phyloP scores from a whole-genome alignment of 2,888 invertebrate species.

The Chalcosyrphus nemorum region DNA sequence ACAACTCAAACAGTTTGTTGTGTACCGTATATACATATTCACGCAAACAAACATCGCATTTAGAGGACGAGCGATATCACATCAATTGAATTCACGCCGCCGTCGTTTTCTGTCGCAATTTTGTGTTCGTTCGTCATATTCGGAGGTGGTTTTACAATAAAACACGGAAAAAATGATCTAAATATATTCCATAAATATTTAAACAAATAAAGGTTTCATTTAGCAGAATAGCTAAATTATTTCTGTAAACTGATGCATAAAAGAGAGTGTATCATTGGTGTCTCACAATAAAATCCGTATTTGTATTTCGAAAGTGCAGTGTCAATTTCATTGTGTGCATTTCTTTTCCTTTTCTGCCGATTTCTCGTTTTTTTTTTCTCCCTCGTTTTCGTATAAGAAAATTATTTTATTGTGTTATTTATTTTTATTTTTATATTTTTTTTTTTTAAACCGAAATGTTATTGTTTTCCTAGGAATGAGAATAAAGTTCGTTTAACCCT shows the following conservation, averaged over 20 bases:
- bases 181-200: conserved; percentile 5
- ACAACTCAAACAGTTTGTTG: conserved; percentile 70
- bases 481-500: conserved; percentile 66
- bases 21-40: conserved; percentile 53
- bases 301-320: conserved; percentile 56
- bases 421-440: conserved; percentile 12
- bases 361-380: conserved; percentile 6
- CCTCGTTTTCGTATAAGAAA: background rate
- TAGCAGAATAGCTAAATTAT: conserved; percentile 15
- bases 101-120: conserved; percentile 73
- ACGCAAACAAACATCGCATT: conserved; percentile 67
- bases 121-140: conserved; percentile 67
- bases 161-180: conserved; percentile 13
- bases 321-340: conserved; percentile 41
- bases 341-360: conserved; percentile 25
- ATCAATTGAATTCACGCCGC: conserved; percentile 72
- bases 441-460: conserved; percentile 17
- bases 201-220: conserved; percentile 11
- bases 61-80: conserved; percentile 72
- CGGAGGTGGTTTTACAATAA: conserved; percentile 63
- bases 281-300: conserved; percentile 35
- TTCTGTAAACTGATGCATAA: conserved; percentile 33
- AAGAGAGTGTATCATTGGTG: conserved; percentile 58
- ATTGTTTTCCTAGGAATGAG: conserved; percentile 25
- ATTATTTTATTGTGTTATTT: conserved; percentile 21